A percentile compares a stretch with the other conserved stretches of the same genome.
phyloP scores from a whole-genome alignment of 2,888 invertebrate genomes.

The Idaea dimidiata region DNA sequence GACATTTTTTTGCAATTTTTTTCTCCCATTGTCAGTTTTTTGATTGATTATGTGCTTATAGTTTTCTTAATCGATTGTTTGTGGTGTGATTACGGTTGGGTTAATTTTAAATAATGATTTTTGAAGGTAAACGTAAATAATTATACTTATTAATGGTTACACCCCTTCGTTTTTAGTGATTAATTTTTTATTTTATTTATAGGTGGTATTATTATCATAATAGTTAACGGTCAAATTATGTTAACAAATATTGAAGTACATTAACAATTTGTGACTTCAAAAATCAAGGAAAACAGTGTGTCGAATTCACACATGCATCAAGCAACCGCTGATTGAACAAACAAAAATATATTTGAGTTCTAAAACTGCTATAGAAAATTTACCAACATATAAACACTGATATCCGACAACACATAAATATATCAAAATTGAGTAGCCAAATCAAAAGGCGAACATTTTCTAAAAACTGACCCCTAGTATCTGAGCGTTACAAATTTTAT shows the following conservation, averaged over 20 bases:
- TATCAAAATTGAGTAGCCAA: constrained; percentile 55
- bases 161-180: constrained; percentile 51
- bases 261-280: background rate
- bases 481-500: constrained; percentile 67
- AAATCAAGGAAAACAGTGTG: background rate
- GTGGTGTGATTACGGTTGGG: constrained; percentile 59
- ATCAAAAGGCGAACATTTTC: constrained; percentile 49
- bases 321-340: constrained; percentile 10
- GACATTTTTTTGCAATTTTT: constrained; percentile 28
- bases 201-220: background rate
- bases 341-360: constrained; percentile 33
- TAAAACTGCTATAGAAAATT: constrained; percentile 31
- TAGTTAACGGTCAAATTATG: background rate
- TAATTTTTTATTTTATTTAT: constrained; percentile 16
- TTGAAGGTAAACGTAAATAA: constrained; percentile 32
- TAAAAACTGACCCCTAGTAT: constrained; percentile 69
- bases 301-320: background rate
- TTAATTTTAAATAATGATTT: constrained; percentile 43
- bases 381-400: constrained; percentile 52
- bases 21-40: constrained; percentile 41
- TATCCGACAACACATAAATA: constrained; percentile 61
- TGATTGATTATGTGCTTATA: constrained; percentile 61
- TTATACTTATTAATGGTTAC: constrained; percentile 43
- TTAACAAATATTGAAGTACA: background rate
- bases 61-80: constrained; percentile 56